Evolutionary conservation across 2,797 vertebrate species (phyloP).

Genomic region (Etheostoma perlongum): DNA sequence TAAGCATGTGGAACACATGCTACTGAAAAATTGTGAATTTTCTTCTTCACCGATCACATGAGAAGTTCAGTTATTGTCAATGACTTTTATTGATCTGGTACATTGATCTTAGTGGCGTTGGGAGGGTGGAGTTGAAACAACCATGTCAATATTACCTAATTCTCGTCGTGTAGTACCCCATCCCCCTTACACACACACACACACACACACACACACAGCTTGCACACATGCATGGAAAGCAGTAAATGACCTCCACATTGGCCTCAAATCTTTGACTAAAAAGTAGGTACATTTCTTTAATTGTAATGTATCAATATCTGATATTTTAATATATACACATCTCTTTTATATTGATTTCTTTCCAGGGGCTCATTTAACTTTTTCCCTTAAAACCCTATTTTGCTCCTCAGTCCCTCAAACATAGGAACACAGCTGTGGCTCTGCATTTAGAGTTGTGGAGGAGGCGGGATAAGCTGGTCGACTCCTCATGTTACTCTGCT

Average conservation of each 20-base stretch:
- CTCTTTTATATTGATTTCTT: not conserved
- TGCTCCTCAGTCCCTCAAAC: conserved; percentile 17
- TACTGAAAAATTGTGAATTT: conserved; percentile 66
- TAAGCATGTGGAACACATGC: conserved; percentile 26
- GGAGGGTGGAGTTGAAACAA: conserved; percentile 67
- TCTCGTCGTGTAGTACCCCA: conserved; percentile 55
- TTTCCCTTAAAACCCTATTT: conserved; percentile 12
- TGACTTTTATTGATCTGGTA: conserved; percentile 79
- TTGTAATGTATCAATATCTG: conserved; percentile 39
- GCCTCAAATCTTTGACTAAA: conserved; percentile 58
- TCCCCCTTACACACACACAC: conserved; percentile 37
- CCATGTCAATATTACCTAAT: conserved; percentile 81
- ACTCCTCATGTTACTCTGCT: conserved; percentile 73
- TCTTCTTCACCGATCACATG: conserved; percentile 74
- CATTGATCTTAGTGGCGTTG: conserved; percentile 77
- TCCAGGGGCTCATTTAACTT: not conserved
- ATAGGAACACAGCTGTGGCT: conserved; percentile 71
- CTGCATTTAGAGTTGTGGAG: conserved; percentile 76
- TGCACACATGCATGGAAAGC: conserved; percentile 49
- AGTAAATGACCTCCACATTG: conserved; percentile 73
- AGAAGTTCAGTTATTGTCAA: conserved; percentile 82
- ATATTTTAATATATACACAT: not conserved
- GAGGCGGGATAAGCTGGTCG: conserved; percentile 58
- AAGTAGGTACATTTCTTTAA: conserved; percentile 44
- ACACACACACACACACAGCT: conserved; percentile 16